Base-by-base conservation (phyloP, 1,140 invertebrate species). In the Heliconius congener region DNA sequence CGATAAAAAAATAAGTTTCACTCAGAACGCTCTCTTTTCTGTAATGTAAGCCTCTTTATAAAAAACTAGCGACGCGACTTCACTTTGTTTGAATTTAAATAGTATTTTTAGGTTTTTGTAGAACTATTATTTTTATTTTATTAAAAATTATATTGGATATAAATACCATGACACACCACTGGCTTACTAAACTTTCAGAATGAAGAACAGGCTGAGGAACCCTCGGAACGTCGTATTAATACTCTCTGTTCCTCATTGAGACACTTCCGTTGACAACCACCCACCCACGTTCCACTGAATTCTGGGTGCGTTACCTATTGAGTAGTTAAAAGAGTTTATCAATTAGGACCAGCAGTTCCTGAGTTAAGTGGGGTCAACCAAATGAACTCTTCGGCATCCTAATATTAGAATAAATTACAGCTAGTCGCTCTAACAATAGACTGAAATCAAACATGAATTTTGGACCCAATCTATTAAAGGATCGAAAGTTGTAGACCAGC, bases 1-100 rank as follows among this genome's bases (percentile, higher is more conserved):
- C 76, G 37, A 73, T 78, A 78, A 78, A 77, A 77, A 77, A 77
- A 77, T 50, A 77, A 55, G 71, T 71, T 27, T 73, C 70, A 50
- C 71, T 55, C 52, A 55, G 50, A 73, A 73, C 71, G 50, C 72
- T 50, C 46, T 78, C 34, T 72, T 39, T 57, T 78, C 70, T 71
- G 55, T 71, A 72, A 78, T 78, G 76, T 72, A 60, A 46, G 66
- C 70, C 42, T 46, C 76, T 23, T 73, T 78, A 66, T 66, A 66
- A 27, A 66, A 66, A 66, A 66, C 60, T 66, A 66, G 60, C 60
- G 60, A 66, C 4, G 60, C 60, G 60, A 66, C 27, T 66, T 30
- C n/a, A 30, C 5, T 66, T 66, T 66, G 60, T 30, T 66, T 66
- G 27, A 60, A 60, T 60, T 60, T 60, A 23, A 60, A 60, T 60